Percentiles rank a stretch among this genome's conserved stretches.
Evolutionary conservation across 2,113 vertebrate genomes (phyloP).

Genomic region (Gopherus evgoodei): DNA sequence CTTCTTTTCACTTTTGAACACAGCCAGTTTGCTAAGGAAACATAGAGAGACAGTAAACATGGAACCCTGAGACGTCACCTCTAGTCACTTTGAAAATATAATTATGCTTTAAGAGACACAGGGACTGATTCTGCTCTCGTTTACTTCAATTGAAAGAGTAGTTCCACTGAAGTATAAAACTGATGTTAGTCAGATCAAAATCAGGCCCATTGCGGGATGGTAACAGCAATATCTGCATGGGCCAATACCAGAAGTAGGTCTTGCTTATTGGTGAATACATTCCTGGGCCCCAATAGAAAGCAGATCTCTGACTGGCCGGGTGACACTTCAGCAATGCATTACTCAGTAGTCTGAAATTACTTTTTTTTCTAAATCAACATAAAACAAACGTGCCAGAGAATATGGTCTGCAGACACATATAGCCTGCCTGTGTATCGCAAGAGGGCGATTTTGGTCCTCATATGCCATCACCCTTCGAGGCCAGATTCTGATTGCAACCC

Average conservation of each 20-base stretch:
- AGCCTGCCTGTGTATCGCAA: too few species aligned
- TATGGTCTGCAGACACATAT: background rate
- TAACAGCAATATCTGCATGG: too few species aligned
- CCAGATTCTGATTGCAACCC: too few species aligned
- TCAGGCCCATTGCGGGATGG: too few species aligned
- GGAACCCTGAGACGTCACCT: rapidly evolving
- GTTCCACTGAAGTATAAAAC: background rate
- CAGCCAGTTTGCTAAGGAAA: background rate
- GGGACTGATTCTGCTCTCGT: background rate
- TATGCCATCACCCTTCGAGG: background rate
- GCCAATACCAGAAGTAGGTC: too few species aligned
- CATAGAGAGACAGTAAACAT: background rate
- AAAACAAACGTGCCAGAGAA: background rate
- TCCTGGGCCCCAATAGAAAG: background rate
- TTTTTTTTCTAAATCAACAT: background rate
- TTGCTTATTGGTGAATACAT: too few species aligned
- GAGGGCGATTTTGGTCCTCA: too few species aligned
- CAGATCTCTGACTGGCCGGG: background rate
- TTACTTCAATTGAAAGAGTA: too few species aligned
- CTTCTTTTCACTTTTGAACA: background rate
- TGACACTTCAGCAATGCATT: background rate
- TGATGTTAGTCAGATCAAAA: background rate
- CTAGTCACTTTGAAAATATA: background rate
- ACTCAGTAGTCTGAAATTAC: background rate
- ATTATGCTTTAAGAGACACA: background rate